Base-by-base conservation (phyloP, 2,113 vertebrate genomes). In the Pipra filicauda region DNA sequence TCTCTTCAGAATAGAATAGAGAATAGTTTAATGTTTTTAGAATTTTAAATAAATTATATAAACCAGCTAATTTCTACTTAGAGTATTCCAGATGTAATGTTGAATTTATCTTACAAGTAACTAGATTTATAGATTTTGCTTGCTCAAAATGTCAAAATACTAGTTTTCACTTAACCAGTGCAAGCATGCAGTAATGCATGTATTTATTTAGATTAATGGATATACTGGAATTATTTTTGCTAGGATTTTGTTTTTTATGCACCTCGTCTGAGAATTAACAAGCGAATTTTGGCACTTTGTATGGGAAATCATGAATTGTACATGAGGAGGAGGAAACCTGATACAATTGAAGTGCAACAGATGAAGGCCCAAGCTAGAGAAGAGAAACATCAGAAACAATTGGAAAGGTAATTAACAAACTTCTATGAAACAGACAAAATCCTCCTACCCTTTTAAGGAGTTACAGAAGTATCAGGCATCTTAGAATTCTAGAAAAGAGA, bases 291-390 rank as follows among this genome's bases (percentile, higher is more conserved):
- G 98, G 99, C 99, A 15, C 97, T 99, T 90, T 99, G 99, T 88
- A 99, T 99, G 99, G 99, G 99, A 62, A 99, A 99, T 97, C 99
- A 99, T 73, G 99, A 99, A 96, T 97, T 99, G 55, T 99, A 99
- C 97, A 99, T 99, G 99, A 98, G 99, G 81, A 98, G 99, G 92
- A 98, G 99, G 93, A 99, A 99, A 96, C 99, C 99, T 6, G 99
- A 99, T 96, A 99, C 99, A 77, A 99, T 99, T 35, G 99, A 99
- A 97, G 99, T 99, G 64, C 99, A 99, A 64, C 99, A 99, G 97
- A 99, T 99, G 99, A 99, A 99, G 97, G 99, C 99, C 81, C 99
- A 99, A 95, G 99, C 99, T 72, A 98, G 99, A 76, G 99, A 99
- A 90, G 99, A 99, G 97, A 99, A 99, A 94, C 99, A 99, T 89